A percentile compares a stretch with the other conserved stretches of the same genome.
These are phyloP conservation scores for Penelope pileata DNA, from an alignment of 2,113 vertebrate species.

Conservation along the genomic window DNA sequence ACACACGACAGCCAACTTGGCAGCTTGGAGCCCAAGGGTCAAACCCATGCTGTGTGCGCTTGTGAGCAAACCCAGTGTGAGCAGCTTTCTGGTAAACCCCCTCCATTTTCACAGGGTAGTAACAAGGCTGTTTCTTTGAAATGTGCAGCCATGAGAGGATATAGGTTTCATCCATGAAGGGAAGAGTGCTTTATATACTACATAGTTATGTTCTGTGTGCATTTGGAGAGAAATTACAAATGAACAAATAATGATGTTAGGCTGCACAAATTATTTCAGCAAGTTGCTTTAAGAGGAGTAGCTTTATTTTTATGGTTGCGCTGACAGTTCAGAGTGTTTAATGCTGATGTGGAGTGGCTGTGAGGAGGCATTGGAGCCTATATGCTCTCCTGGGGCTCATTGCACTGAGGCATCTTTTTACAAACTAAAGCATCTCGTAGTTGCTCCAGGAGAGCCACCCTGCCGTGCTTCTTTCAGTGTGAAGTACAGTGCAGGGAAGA, in stretches of 20 bases:
- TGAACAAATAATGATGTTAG: neutral
- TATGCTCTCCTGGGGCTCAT: fast-evolving
- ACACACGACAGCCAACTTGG: neutral
- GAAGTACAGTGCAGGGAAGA: neutral
- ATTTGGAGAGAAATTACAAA: neutral
- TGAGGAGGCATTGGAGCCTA: neutral
- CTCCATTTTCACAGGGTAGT: neutral
- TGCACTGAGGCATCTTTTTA: neutral
- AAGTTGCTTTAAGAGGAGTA: neutral
- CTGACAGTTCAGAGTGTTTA: neutral
- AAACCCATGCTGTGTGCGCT: neutral
- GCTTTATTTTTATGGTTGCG: neutral
- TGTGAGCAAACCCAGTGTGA: neutral
- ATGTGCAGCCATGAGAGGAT: neutral
- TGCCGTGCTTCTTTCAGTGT: neutral
- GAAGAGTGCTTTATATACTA: neutral
- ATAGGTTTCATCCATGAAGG: neutral
- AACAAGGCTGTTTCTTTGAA: neutral
- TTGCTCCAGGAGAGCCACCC: neutral
- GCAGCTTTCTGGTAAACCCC: neutral
- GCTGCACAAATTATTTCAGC: neutral
- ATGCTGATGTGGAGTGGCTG: neutral
- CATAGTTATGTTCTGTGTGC: neutral
- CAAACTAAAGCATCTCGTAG: neutral
- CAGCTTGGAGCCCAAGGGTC: neutral